Evolutionary conservation across 2,888 invertebrate genomes (phyloP), one percentile per base, ranked within the genome.

Genomic region (Lordiphosa fenestrarum): DNA sequence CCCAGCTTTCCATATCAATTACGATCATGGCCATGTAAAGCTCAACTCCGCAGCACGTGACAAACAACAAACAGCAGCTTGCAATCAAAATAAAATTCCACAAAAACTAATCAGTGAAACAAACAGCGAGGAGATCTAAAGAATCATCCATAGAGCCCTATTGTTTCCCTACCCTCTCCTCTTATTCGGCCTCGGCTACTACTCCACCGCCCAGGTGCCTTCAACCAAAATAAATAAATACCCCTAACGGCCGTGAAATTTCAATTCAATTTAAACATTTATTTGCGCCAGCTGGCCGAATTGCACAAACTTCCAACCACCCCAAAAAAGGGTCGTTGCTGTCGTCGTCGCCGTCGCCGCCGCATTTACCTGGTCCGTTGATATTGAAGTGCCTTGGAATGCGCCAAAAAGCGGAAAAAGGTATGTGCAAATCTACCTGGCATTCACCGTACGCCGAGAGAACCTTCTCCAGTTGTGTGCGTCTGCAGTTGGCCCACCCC

Each of bases 341-440:
- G 19, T 19, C 3, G 25, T 15, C 51, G 19, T 19, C 3, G 19
- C 2, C 19, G 35, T 67, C 76, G 77, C 81, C 78, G 69, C 70
- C 70, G 71, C 73, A 86, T 65, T 76, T 85, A 86, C 85, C 85
- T 86, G 86, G 71, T 41, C 52, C 36, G 23, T 6, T 10, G 49
- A 30, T n/a, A 36, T 25, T 12, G 15, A 38, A 65, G 63, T 82
- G 67, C 83, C 69, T 66, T 84, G 85, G 84, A 83, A 81, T 81
- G 85, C 74, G 83, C 76, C 69, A 74, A 76, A 69, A 42, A 23
- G 23, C 38, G 35, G 50, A 13, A 15, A 35, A 55, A 61, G 86
- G 86, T 85, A 71, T 65, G 77, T 77, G 85, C 86, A 73, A 85
- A 86, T 65, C 86, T 86, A 86, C 85, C 85, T 86, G 85, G 87